Evolutionary conservation across 2,888 invertebrate genomes (phyloP), one percentile per base, ranked within the genome.

Genomic region (Cheilosia grossa): DNA sequence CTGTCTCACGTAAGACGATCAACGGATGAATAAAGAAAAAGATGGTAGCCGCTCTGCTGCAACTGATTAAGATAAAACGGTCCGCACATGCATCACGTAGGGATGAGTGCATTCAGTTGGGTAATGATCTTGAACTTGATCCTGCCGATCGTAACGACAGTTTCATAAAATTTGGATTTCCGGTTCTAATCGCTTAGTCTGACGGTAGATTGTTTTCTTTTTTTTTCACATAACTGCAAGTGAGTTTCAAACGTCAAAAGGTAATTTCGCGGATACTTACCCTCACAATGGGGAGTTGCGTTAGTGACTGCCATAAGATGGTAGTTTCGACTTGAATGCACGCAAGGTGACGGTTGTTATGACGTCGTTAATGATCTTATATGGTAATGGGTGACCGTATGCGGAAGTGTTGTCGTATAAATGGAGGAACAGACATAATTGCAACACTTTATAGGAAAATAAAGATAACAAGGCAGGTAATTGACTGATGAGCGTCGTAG

Each of bases 261-360:
- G 24, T 27, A 24, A 51, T 51, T 51, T 51, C 51, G 24, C 21
- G 21, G 51, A 51, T 51, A 51, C 51, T 51, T 51, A 24, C 51
- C 5, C 51, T 51, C 51, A 51, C 51, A 21, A 6, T 51, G 51
- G 24, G 51, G 21, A 51, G 51, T 33, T n/a, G 30, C n/a, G 9
- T 19, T 13, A 21, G 21, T 24, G 51, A 51, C 51, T 21, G 24
- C 51, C 4, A 51, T 24, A 13, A 10, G 13, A 27, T 24, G 24
- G 24, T 24, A 24, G 24, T 51, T 51, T 51, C 21, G 51, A 51
- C 51, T 51, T 17, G 51, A 24, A 15, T 13, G 51, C 51, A 51
- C 51, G 27, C 24, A 51, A 61, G 61, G 61, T 44, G 42, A 61
- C 24, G 61, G 27, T 44, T 27, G 61, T 27, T 27, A 61, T 61